phyloP scores from a whole-genome alignment of 2,113 vertebrate genomes.

The human (Homo sapiens) region GRCh38 chr19:7113001-7113500 shows the following conservation, averaged over 20 bases:
- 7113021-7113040: not conserved
- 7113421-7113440: not conserved
- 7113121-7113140: not conserved
- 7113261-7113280: not conserved
- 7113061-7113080: not conserved
- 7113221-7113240: not conserved
- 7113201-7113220: not conserved
- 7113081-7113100: not conserved
- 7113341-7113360: not conserved
- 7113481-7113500: not conserved
- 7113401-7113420: too few species aligned
- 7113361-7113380: not conserved
- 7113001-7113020: not conserved
- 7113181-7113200: not conserved
- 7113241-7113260: not conserved
- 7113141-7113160: not conserved
- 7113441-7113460: not conserved
- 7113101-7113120: not conserved
- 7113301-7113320: rapidly evolving
- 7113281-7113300: not conserved
- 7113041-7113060: not conserved
- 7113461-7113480: not conserved
- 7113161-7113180: not conserved
- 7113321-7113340: not conserved
- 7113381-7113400: not conserved